Conservation (phyloP, 1,140 invertebrate genomes). For the Drosophila jambulina region DNA sequence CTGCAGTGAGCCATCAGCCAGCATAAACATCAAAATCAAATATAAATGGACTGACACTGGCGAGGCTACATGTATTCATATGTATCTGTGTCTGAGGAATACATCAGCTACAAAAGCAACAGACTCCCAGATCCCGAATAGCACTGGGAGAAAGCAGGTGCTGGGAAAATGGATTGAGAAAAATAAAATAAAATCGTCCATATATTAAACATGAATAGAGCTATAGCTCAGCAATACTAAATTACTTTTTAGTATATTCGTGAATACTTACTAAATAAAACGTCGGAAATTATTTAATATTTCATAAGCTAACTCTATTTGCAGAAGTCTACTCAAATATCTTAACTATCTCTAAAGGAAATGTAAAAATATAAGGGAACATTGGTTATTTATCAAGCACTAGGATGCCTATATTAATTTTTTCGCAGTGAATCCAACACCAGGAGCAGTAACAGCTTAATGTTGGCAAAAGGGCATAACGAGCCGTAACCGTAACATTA, state of each 20-base stretch:
- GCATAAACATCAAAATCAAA: conserved; percentile 82
- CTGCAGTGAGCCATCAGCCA: conserved; percentile 61
- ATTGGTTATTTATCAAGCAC: no score
- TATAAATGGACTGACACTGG: conserved; percentile 73
- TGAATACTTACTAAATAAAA: not conserved
- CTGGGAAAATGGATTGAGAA: not conserved
- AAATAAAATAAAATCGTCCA: not conserved
- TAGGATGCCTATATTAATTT: not conserved
- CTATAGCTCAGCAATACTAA: not conserved
- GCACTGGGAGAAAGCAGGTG: not conserved
- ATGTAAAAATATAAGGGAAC: no score
- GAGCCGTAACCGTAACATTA: conserved; percentile 82
- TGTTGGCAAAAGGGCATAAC: conserved; percentile 74
- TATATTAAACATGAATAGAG: not conserved
- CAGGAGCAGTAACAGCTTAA: conserved; percentile 59
- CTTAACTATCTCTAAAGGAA: no score
- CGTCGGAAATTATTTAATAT: not conserved
- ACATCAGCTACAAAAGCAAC: conserved; percentile 64
- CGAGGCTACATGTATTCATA: conserved; percentile 30
- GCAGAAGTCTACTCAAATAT: not conserved
- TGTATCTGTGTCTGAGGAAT: conserved; percentile 40
- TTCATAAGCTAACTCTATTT: not conserved
- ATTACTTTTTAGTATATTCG: no score
- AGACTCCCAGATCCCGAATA: conserved; percentile 15
- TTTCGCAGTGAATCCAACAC: conserved; percentile 12